These are phyloP conservation scores for Zelostemma sp. DNA, from an alignment of 1,140 invertebrate genomes.

Conservation along the genomic window DNA sequence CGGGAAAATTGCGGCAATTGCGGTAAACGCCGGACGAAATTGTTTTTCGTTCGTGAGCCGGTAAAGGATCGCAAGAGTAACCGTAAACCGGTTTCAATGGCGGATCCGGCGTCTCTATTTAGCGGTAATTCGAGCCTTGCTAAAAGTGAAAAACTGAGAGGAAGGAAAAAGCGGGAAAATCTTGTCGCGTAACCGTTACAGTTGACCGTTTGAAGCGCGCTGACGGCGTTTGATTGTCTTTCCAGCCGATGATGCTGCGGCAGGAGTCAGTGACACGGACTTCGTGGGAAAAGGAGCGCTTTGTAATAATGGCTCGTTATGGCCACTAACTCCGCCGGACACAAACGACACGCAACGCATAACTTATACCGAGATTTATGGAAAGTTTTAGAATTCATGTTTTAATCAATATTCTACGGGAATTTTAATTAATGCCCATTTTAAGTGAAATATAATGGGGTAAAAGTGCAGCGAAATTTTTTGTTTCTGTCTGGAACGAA, in stretches of 20 bases:
- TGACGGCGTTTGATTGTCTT: constrained; percentile 46
- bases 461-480: too few relatives aligned
- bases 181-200: constrained; percentile 28
- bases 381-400: constrained; percentile 27
- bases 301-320: constrained; percentile 38
- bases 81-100: constrained; percentile 12
- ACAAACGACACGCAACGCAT: constrained; percentile 41
- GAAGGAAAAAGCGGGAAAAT: constrained; percentile 16
- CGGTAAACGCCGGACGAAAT: constrained; percentile 27
- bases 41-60: constrained; percentile 17
- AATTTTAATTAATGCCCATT: too few relatives aligned
- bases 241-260: constrained; percentile 34
- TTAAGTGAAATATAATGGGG: too few relatives aligned
- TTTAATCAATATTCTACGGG: too few relatives aligned
- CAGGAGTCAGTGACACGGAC: constrained; percentile 37
- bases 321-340: constrained; percentile 19
- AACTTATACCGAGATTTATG: constrained; percentile 35
- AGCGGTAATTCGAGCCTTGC: constrained; percentile 3
- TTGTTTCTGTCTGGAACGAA: too few relatives aligned
- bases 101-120: constrained; percentile 17
- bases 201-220: constrained; percentile 35
- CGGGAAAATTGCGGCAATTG: constrained; percentile 28
- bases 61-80: constrained; percentile 4
- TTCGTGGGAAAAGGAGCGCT: constrained; percentile 36
- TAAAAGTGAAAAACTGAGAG: constrained; percentile 19